Percentiles rank a stretch among this genome's conserved stretches.
phyloP scores from a whole-genome alignment of 2,113 vertebrate genomes.

The Cyanoderma ruficeps region DNA sequence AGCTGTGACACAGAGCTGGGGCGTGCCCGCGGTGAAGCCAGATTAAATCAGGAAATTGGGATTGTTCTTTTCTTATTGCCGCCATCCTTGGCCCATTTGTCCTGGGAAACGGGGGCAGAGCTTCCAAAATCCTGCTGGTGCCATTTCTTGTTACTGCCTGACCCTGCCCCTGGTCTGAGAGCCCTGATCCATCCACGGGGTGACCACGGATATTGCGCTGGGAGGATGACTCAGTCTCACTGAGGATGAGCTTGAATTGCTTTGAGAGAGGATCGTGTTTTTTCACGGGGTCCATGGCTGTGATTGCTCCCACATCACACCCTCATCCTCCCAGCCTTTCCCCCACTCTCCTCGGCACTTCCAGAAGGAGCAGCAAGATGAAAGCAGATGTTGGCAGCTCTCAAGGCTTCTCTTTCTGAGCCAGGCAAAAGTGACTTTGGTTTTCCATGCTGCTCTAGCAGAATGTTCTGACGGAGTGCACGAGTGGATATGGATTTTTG shows the following conservation, averaged over 20 bases:
- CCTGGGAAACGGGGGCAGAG: background rate
- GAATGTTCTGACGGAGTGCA: background rate
- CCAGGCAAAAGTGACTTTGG: slow-evolving; percentile 3
- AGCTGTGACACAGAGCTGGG: background rate
- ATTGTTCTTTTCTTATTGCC: background rate
- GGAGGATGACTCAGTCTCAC: background rate
- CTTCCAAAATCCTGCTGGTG: background rate
- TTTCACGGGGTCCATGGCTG: background rate
- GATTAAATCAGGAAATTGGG: background rate
- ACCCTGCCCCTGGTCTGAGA: background rate
- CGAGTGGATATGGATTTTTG: background rate
- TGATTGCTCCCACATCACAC: background rate
- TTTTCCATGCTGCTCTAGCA: background rate
- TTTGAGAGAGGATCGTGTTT: background rate
- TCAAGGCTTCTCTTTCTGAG: background rate
- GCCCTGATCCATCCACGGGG: background rate
- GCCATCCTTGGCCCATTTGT: background rate
- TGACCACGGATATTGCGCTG: accelerated
- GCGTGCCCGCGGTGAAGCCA: background rate
- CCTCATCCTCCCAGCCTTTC: background rate
- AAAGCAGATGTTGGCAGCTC: background rate
- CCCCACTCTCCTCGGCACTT: background rate
- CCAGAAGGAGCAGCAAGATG: background rate
- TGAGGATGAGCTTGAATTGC: background rate
- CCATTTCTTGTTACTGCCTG: background rate